These are phyloP conservation scores for Lampropteryx suffumata DNA, from an alignment of 2,888 invertebrate species.

Conservation along the genomic window DNA sequence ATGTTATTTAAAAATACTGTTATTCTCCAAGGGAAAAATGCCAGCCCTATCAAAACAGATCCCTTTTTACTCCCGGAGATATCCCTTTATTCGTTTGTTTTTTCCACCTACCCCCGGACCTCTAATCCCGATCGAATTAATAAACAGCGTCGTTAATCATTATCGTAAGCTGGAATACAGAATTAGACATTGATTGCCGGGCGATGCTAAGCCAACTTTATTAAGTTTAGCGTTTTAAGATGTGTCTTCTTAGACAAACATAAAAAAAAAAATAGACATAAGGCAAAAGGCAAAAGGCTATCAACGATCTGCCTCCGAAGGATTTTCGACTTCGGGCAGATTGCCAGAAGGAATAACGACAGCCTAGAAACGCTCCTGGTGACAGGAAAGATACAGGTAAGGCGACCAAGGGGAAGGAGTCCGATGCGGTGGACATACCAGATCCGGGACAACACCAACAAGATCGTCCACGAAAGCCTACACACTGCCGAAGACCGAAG, in stretches of 20 bases:
- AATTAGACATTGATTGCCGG: conserved; percentile 78
- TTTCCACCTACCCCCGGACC: conserved; percentile 65
- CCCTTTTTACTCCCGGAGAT: conserved; percentile 38
- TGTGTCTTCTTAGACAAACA: conserved; percentile 29
- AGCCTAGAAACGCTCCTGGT: no score
- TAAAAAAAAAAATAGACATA: not conserved
- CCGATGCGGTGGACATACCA: no score
- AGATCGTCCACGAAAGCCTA: no score
- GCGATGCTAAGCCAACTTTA: conserved; percentile 62
- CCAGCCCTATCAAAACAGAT: conserved; percentile 18
- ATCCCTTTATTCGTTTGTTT: conserved; percentile 77
- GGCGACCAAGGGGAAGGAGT: no score
- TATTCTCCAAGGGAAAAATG: not conserved
- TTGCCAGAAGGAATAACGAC: no score
- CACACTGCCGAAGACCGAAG: no score
- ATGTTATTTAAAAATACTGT: no score
- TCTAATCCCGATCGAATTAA: conserved; percentile 81
- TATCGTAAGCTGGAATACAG: conserved; percentile 77
- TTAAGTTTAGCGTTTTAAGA: conserved; percentile 42
- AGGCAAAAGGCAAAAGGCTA: no score
- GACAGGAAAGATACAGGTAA: no score
- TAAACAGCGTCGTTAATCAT: conserved; percentile 81
- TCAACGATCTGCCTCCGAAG: no score
- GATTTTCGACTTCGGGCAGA: no score
- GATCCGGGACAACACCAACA: no score